Conservation (phyloP, 2,888 invertebrate species). For the Amorpha juglandis region DNA sequence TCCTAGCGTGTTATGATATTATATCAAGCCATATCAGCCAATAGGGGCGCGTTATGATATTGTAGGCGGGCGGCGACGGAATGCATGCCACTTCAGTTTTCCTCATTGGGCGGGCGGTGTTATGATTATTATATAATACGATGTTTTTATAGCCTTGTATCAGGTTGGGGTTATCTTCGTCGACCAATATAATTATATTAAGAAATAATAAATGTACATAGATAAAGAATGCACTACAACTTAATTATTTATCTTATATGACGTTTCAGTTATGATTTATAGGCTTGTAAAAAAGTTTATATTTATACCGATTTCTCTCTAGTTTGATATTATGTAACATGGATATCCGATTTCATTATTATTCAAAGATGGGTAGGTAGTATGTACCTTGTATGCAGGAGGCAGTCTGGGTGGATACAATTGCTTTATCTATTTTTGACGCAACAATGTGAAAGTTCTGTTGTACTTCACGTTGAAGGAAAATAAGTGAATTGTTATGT, state of each 20-base stretch:
- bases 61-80: conserved; percentile 75
- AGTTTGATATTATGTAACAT: no score
- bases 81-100: conserved; percentile 64
- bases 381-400: no score
- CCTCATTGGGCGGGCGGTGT: conserved; percentile 78
- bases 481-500: no score
- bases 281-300: background rate
- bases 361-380: no score
- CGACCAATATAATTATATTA: conserved; percentile 33
- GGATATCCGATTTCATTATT: no score
- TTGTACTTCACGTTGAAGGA: no score
- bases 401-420: no score
- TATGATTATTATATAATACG: conserved; percentile 67
- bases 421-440: no score
- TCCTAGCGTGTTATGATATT: conserved; percentile 86
- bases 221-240: background rate
- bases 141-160: conserved; percentile 78
- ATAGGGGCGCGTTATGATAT: conserved; percentile 83
- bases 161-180: conserved; percentile 41
- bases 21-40: conserved; percentile 84
- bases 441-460: no score
- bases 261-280: background rate
- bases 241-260: background rate
- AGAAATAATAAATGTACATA: background rate
- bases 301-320: no score